phyloP scores from a whole-genome alignment of 2,888 invertebrate genomes.

The Drosophila sordidula region DNA sequence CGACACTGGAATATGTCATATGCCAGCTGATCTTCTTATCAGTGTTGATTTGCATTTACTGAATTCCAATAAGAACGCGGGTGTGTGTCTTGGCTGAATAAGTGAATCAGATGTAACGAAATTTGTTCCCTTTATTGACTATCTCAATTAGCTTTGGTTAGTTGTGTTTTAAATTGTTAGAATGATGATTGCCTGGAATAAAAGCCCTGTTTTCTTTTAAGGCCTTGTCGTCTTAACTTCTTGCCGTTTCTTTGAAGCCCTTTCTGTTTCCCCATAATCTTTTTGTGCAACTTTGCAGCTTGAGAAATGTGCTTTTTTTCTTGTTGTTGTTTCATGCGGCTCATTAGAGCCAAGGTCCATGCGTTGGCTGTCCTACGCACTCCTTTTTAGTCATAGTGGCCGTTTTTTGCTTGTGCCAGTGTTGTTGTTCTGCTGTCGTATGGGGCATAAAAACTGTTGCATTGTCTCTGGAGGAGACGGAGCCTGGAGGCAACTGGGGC shows the following conservation, averaged over 20 bases:
- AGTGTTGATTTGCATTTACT: too few species aligned
- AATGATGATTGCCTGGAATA: too few species aligned
- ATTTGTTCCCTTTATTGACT: too few species aligned
- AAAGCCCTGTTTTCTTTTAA: neutral
- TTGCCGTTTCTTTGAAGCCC: neutral
- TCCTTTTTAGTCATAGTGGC: conserved; percentile 58
- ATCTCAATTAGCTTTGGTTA: too few species aligned
- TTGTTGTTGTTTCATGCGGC: conserved; percentile 34
- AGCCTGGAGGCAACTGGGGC: conserved; percentile 28
- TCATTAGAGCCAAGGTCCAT: conserved; percentile 62
- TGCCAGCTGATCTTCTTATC: too few species aligned
- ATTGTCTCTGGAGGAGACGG: too few species aligned
- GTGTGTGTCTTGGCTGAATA: too few species aligned
- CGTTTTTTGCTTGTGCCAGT: conserved; percentile 32
- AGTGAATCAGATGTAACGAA: too few species aligned
- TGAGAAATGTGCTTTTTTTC: neutral
- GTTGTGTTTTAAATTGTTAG: too few species aligned
- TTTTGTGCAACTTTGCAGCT: conserved; percentile 4
- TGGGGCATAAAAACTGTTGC: conserved; percentile 58
- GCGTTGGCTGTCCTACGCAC: conserved; percentile 75
- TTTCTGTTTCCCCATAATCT: conserved; percentile 11
- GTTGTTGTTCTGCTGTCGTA: conserved; percentile 22
- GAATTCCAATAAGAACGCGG: too few species aligned
- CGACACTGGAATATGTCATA: too few species aligned
- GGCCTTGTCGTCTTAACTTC: neutral